A percentile compares a stretch with the other conserved stretches of the same genome.
These are phyloP conservation scores for Microtus montanus DNA, from an alignment of 2,113 vertebrate species.

Conservation along the genomic window DNA sequence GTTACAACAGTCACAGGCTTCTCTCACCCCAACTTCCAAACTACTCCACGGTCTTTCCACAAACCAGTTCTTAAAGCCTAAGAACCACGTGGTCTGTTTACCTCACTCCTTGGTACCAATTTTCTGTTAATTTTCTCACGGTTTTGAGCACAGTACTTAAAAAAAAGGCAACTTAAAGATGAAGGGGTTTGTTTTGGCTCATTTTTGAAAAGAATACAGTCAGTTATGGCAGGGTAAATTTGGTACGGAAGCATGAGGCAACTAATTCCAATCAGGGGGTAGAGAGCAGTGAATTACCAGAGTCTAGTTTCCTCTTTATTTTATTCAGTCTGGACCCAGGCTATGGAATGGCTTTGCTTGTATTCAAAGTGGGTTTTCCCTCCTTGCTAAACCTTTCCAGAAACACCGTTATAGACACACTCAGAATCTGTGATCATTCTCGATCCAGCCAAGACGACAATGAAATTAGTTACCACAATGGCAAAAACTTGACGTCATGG, in stretches of 20 bases:
- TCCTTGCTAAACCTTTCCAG: not conserved
- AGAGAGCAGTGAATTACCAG: not conserved
- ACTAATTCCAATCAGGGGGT: not conserved
- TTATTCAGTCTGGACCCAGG: not conserved
- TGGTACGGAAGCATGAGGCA: not conserved
- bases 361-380: not conserved
- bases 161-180: not conserved
- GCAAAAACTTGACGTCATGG: not conserved
- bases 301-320: not conserved
- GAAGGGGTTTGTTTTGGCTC: not conserved
- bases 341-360: not conserved
- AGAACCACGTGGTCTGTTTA: not conserved
- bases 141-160: not conserved
- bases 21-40: no score
- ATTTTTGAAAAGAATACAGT: not conserved
- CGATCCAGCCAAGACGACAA: not conserved
- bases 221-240: not conserved
- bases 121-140: not conserved
- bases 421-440: not conserved
- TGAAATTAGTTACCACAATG: not conserved
- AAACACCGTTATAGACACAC: not conserved
- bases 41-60: not conserved
- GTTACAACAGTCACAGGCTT: not conserved
- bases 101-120: no score
- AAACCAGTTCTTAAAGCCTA: not conserved